Conservation (phyloP, 1,140 invertebrate genomes). For the Plutomurus gul region DNA sequence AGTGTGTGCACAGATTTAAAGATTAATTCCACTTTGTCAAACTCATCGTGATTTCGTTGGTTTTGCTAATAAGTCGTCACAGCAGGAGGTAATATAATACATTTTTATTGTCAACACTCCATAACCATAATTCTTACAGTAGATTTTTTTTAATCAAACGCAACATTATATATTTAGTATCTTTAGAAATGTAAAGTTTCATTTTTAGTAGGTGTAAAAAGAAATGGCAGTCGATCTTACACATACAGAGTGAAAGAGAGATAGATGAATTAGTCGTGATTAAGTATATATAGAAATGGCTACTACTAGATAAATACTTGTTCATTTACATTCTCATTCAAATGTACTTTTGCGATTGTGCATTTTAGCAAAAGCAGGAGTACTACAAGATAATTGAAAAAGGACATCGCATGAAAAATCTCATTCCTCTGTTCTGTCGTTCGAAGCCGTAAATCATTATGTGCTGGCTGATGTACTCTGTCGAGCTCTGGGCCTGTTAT, state of each 20-base stretch:
- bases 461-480: neutral
- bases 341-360: neutral
- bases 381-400: neutral
- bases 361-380: neutral
- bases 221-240: too few species aligned
- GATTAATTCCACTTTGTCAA: neutral
- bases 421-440: neutral
- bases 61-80: neutral
- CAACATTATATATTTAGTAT: too few species aligned
- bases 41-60: constrained; percentile 19
- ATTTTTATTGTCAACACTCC: too few species aligned
- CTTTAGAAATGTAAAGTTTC: too few species aligned
- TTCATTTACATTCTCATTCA: neutral
- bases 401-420: neutral
- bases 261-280: neutral
- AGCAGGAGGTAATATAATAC: too few species aligned
- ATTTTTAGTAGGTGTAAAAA: neutral
- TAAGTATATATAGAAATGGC: too few species aligned
- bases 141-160: too few species aligned
- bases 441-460: too few species aligned
- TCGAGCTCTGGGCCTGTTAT: neutral
- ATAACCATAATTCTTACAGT: too few species aligned
- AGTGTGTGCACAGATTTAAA: too few species aligned
- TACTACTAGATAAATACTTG: too few species aligned
- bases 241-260: too few species aligned